phyloP scores from a whole-genome alignment of 2,888 invertebrate species.

The Scaeva pyrastri region DNA sequence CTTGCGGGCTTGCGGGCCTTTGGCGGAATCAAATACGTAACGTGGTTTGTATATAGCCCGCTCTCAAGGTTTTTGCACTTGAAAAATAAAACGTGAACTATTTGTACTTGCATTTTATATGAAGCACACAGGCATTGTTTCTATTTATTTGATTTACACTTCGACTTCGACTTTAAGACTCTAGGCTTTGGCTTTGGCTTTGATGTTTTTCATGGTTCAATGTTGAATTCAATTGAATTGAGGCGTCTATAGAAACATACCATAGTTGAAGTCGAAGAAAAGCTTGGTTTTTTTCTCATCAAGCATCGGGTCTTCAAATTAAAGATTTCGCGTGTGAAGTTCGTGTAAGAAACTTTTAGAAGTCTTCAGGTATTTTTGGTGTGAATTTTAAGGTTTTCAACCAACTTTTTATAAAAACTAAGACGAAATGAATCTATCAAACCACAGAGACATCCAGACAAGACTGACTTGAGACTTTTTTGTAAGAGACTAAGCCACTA shows the following conservation, averaged over 20 bases:
- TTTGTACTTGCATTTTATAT: slow-evolving; percentile 34
- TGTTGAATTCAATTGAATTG: neutral
- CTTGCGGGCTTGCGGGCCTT: slow-evolving; percentile 71
- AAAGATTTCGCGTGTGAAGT: neutral
- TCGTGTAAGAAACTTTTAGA: neutral
- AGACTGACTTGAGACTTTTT: no score
- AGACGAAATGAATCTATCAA: no score
- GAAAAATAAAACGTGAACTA: slow-evolving; percentile 30
- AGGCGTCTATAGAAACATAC: neutral
- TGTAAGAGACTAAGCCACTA: no score
- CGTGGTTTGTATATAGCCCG: slow-evolving; percentile 17
- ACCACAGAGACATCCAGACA: no score
- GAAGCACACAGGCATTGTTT: slow-evolving; percentile 22
- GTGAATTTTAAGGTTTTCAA: no score
- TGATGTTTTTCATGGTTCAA: slow-evolving; percentile 1
- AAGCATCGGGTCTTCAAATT: neutral
- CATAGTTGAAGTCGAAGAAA: neutral
- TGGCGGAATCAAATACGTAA: slow-evolving; percentile 64
- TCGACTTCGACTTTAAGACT: no score
- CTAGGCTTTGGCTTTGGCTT: neutral
- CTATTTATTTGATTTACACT: slow-evolving; percentile 62
- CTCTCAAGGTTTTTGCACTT: slow-evolving; percentile 30
- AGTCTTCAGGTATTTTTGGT: neutral
- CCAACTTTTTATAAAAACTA: no score
- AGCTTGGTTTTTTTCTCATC: neutral